A percentile compares a stretch with the other conserved stretches of the same genome.
phyloP scores from a whole-genome alignment of 1,140 invertebrate genomes.

The Drosophila pandora region DNA sequence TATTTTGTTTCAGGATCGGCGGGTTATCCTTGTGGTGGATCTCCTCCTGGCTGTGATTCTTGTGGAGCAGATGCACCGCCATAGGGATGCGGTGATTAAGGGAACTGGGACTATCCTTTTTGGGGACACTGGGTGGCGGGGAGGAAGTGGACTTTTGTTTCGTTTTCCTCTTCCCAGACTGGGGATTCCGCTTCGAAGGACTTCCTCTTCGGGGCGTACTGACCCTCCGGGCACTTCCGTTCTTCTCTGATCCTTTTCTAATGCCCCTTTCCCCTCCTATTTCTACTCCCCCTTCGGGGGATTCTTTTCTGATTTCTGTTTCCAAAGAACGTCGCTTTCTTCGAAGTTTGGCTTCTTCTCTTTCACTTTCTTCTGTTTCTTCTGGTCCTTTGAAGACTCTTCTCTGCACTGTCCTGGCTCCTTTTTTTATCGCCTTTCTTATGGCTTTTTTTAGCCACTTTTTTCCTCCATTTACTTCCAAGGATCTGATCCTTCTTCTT shows the following conservation, averaged over 20 bases:
- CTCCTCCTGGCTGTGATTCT: conserved; percentile 20
- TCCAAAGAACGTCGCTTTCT: conserved; percentile 6
- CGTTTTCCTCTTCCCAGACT: conserved; percentile 4
- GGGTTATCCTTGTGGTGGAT: not conserved
- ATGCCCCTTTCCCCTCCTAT: not conserved
- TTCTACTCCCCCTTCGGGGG: not conserved
- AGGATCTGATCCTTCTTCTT: not conserved
- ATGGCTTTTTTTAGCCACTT: not conserved
- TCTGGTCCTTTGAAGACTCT: not conserved
- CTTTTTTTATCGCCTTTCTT: not conserved
- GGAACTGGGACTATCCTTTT: not conserved
- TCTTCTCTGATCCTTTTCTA: not conserved
- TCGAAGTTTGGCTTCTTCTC: not conserved
- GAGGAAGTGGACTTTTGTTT: conserved; percentile 4
- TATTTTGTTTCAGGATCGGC: not conserved
- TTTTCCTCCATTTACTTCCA: not conserved
- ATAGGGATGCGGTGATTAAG: conserved; percentile 21
- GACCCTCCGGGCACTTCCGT: not conserved
- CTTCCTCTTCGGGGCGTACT: not conserved
- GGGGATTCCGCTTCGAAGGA: not conserved
- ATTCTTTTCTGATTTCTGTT: no score
- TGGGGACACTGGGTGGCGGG: not conserved
- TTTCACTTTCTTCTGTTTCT: not conserved
- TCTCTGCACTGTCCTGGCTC: not conserved
- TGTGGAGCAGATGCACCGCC: conserved; percentile 60